Evolutionary conservation across 1,140 invertebrate species (phyloP).

Genomic region (Pseudobourletiella spinata): DNA sequence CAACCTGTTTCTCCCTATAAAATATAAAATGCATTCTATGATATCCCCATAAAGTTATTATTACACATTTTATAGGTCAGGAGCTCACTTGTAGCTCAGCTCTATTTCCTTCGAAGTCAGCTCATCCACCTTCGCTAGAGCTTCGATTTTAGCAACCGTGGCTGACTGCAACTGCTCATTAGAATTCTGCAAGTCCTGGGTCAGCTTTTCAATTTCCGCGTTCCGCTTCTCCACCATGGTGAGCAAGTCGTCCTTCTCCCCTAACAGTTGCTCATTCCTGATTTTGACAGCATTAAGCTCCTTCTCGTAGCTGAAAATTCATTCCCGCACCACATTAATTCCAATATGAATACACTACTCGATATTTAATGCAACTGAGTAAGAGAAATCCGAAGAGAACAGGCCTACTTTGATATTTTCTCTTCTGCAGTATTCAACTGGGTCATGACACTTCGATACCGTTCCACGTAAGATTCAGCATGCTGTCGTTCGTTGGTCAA

Average conservation of each 20-base stretch:
- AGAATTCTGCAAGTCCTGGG: slow-evolving; percentile 52
- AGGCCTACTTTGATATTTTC: not conserved
- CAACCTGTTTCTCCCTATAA: slow-evolving; percentile 62
- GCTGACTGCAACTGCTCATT: slow-evolving; percentile 52
- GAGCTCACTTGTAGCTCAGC: slow-evolving; percentile 55
- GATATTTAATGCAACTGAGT: not conserved
- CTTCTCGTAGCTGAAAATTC: not conserved
- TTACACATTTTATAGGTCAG: slow-evolving; percentile 9
- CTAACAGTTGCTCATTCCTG: not conserved
- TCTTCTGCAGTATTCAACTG: not conserved
- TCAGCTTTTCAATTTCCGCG: slow-evolving; percentile 57
- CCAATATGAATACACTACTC: not conserved
- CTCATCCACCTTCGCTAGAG: slow-evolving; percentile 67
- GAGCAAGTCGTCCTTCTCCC: slow-evolving; percentile 57
- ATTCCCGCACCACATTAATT: not conserved
- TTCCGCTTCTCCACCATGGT: slow-evolving; percentile 58
- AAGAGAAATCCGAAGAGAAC: not conserved
- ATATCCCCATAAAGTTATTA: slow-evolving; percentile 8
- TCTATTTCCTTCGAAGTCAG: slow-evolving; percentile 65
- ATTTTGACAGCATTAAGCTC: slow-evolving; percentile 3
- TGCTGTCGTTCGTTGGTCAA: not conserved
- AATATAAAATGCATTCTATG: not conserved
- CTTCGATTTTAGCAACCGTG: slow-evolving; percentile 69
- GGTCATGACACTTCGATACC: not conserved
- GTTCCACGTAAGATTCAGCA: not conserved